Evolutionary conservation across 1,140 invertebrate genomes (phyloP).

Genomic region (Nixonia krombeini): DNA sequence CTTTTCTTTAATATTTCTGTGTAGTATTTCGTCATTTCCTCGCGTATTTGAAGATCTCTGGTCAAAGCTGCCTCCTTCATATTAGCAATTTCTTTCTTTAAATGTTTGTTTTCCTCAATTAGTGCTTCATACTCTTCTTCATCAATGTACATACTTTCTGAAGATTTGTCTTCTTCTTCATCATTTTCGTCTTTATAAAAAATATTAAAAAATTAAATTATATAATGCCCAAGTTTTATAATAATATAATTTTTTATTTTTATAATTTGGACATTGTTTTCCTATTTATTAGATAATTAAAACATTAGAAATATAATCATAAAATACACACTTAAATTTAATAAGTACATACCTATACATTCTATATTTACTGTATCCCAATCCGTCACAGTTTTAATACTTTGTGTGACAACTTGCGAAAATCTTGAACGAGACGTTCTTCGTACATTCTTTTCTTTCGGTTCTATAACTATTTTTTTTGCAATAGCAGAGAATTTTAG

Average conservation of each 20-base stretch:
- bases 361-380: slow-evolving; percentile 59
- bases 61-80: slow-evolving; percentile 52
- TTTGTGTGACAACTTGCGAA: slow-evolving; percentile 59
- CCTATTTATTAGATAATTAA: too few relatives aligned
- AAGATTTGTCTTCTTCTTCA: slow-evolving; percentile 18
- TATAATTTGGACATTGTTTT: slow-evolving; percentile 1
- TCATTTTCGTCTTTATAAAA: slow-evolving; percentile 9
- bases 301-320: too few relatives aligned
- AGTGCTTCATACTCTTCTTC: slow-evolving; percentile 58
- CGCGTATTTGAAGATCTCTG: slow-evolving; percentile 59
- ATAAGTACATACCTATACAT: slow-evolving; percentile 15
- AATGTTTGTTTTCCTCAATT: slow-evolving; percentile 53
- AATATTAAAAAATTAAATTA: neutral
- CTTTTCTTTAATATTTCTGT: slow-evolving; percentile 55
- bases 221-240: neutral
- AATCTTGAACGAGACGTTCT: slow-evolving; percentile 57
- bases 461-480: slow-evolving; percentile 75
- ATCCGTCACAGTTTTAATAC: slow-evolving; percentile 58
- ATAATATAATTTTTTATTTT: neutral
- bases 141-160: slow-evolving; percentile 26
- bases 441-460: slow-evolving; percentile 26
- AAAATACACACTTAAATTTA: too few relatives aligned
- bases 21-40: slow-evolving; percentile 61
- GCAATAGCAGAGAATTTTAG: slow-evolving; percentile 83
- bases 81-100: slow-evolving; percentile 56